Evolutionary conservation across 1,140 invertebrate species (phyloP), one percentile per base, ranked within the genome.

Genomic region (Psilanteris sp.): DNA sequence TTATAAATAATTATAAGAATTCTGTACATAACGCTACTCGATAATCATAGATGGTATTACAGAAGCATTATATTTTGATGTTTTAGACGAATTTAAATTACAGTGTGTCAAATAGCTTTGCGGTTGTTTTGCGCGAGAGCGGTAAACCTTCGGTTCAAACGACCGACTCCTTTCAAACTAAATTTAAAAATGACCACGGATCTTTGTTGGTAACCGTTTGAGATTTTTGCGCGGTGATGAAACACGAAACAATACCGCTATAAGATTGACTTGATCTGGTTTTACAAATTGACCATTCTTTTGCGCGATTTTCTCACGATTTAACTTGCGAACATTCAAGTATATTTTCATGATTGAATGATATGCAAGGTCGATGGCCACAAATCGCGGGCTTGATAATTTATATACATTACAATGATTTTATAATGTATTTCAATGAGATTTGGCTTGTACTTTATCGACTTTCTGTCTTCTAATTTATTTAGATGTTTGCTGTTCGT

Each of bases 71-170:
- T 32, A 64, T 32, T 26, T 36, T 24, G 50, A 59, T 39, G 29
- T n/a, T 46, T 57, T 59, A 59, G 50, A 66, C 36, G 72, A 70
- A 55, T 76, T 44, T 64, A 76, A 64, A 70, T 70, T 64, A 59
- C 64, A 43, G 52, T 18, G 72, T 76, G 70, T 68, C 36, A 64
- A 70, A 64, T 50, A 43, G 64, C 57, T 64, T 76, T 70, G 70
- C 72, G 72, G 72, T 70, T 44, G 31, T 75, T 76, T 6, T 39
- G 14, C 43, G 48, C 44, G 55, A 41, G 72, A 68, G 57, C 36
- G 48, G 43, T 32, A 50, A 36, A 59, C 64, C 71, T 64, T 55
- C 27, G 32, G 8, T 59, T 14, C 11, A 50, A 44, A 36, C 55
- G 41, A 32, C 6, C 36, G 39, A 20, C 39, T 32, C 57, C 31